phyloP scores from a whole-genome alignment of 2,888 invertebrate genomes.

The Brenthis daphne region DNA sequence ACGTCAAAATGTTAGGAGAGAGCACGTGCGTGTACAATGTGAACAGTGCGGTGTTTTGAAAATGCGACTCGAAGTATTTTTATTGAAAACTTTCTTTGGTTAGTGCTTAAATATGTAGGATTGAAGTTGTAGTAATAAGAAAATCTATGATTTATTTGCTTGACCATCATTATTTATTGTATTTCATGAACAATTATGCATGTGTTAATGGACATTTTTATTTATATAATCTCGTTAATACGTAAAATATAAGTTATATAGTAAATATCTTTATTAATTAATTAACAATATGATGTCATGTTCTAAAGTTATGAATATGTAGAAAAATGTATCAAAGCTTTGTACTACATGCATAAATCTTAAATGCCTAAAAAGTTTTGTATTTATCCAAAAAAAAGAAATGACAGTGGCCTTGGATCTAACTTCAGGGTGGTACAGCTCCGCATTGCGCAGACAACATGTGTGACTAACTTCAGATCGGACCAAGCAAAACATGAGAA shows the following conservation, averaged over 20 bases:
- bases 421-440: constrained; percentile 55
- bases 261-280: no score
- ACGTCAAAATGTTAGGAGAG: constrained; percentile 37
- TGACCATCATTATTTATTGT: no score
- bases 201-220: no score
- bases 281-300: no score
- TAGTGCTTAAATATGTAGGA: constrained; percentile 7
- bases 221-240: no score
- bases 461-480: constrained; percentile 42
- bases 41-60: constrained; percentile 20
- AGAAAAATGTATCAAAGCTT: no score
- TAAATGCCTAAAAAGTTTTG: neutral
- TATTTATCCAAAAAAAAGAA: constrained; percentile 15
- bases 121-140: no score
- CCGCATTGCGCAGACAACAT: constrained; percentile 45
- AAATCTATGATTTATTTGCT: no score
- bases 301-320: no score
- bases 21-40: constrained; percentile 34
- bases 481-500: constrained; percentile 43
- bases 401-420: constrained; percentile 24
- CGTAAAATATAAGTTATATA: no score
- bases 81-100: constrained; percentile 17
- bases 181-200: no score
- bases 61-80: constrained; percentile 18
- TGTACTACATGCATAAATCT: no score